A percentile compares a stretch with the other conserved stretches of the same genome.
phyloP scores from a whole-genome alignment of 2,113 vertebrate species.

The Callospermophilus lateralis region DNA sequence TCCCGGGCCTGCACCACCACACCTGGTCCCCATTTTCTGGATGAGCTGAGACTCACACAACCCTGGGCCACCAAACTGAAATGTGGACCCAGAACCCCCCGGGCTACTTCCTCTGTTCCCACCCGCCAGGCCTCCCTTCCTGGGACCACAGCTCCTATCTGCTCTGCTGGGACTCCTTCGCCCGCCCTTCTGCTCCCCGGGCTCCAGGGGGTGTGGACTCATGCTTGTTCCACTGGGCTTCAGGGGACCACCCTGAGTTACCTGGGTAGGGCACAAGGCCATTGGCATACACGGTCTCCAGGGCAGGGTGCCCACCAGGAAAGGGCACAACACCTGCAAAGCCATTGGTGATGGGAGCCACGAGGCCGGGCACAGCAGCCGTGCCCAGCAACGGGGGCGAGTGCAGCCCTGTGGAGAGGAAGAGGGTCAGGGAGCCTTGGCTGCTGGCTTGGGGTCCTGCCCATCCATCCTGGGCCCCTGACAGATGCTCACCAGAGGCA shows the following conservation, averaged over 20 bases:
- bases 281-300: slow-evolving; percentile 97
- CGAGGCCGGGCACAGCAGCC: slow-evolving; percentile 94
- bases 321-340: slow-evolving; percentile 96
- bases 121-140: not conserved
- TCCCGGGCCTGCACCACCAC: too few species aligned
- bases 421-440: not conserved
- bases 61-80: not conserved
- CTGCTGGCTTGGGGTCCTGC: fast-evolving
- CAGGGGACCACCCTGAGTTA: slow-evolving; percentile 41
- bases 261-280: slow-evolving; percentile 96
- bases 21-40: not conserved
- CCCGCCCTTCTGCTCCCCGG: not conserved
- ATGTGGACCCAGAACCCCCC: not conserved
- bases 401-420: slow-evolving; percentile 91
- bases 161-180: not conserved
- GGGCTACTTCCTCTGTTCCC: not conserved
- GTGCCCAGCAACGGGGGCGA: slow-evolving; percentile 96
- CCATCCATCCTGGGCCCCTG: not conserved
- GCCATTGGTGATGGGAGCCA: slow-evolving; percentile 96
- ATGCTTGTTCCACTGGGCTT: not conserved
- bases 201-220: not conserved
- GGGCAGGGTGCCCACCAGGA: slow-evolving; percentile 94
- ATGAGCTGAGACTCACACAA: not conserved
- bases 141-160: too few species aligned
- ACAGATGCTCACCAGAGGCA: slow-evolving; percentile 92